A percentile compares a stretch with the other conserved stretches of the same genome.
phyloP scores from a whole-genome alignment of 1,140 invertebrate species.

The Doryteuthis pealeii region DNA sequence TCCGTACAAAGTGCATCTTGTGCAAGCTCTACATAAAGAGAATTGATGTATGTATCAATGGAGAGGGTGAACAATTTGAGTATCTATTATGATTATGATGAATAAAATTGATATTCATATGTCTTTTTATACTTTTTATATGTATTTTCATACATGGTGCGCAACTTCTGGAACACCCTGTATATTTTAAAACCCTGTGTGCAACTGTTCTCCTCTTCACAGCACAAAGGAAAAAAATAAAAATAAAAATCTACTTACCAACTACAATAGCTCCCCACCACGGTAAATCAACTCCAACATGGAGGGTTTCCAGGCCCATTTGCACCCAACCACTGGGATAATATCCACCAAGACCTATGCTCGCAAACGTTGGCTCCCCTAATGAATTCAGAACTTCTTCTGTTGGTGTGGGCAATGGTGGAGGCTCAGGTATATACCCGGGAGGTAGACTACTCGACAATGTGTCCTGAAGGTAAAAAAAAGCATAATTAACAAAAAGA shows the following conservation, averaged over 20 bases:
- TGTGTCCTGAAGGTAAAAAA: not conserved
- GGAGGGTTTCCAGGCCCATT: constrained; percentile 77
- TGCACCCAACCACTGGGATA: constrained; percentile 79
- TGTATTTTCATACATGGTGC: no score
- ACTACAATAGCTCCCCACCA: constrained; percentile 87
- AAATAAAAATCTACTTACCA: constrained; percentile 60
- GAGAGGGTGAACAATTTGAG: no score
- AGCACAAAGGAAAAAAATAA: not conserved
- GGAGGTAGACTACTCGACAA: not conserved
- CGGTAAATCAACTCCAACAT: constrained; percentile 75
- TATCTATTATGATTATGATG: no score
- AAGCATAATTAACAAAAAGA: no score
- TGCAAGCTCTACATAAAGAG: no score
- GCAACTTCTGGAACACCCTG: no score
- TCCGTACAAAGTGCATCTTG: no score
- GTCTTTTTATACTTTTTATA: no score
- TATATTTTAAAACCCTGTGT: no score
- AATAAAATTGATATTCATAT: no score
- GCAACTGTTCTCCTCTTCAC: no score
- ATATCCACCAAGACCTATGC: constrained; percentile 78
- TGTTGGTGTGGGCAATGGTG: constrained; percentile 25
- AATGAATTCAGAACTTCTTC: constrained; percentile 54
- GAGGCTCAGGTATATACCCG: constrained; percentile 39
- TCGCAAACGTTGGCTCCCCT: constrained; percentile 77
- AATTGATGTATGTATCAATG: no score